phyloP scores from a whole-genome alignment of 2,888 invertebrate genomes.

The Plebejus melissa region DNA sequence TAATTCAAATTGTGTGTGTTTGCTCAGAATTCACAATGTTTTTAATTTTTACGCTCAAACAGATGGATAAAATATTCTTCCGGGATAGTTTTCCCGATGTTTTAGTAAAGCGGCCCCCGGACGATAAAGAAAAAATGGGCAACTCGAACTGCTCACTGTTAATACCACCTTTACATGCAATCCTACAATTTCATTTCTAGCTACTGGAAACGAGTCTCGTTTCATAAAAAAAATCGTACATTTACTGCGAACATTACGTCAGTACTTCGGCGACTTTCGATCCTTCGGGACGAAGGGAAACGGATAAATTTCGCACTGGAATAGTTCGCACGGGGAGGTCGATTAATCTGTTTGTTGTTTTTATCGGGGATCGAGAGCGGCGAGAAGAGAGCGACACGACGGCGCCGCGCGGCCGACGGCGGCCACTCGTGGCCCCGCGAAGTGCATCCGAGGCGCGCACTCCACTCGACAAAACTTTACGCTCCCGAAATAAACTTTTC shows the following conservation, averaged over 20 bases:
- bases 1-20: not conserved
- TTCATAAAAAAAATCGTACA: constrained; percentile 66
- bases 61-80: constrained; percentile 45
- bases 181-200: constrained; percentile 73
- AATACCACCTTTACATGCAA: constrained; percentile 75
- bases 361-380: constrained; percentile 63
- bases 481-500: constrained; percentile 70
- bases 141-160: constrained; percentile 66
- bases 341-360: constrained; percentile 77
- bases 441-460: constrained; percentile 70
- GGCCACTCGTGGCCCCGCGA: constrained; percentile 68
- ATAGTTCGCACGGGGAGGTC: constrained; percentile 59
- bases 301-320: constrained; percentile 51
- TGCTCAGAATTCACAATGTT: not conserved
- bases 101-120: constrained; percentile 48
- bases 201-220: constrained; percentile 66
- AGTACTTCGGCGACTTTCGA: constrained; percentile 49
- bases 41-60: constrained; percentile 36
- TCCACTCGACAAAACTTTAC: constrained; percentile 69
- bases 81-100: constrained; percentile 33
- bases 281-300: constrained; percentile 47
- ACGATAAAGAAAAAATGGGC: constrained; percentile 56
- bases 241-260: constrained; percentile 64
- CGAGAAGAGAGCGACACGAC: constrained; percentile 65
- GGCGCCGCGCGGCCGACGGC: constrained; percentile 68